phyloP scores from a whole-genome alignment of 1,140 invertebrate genomes.

The Cotesia vestalis region DNA sequence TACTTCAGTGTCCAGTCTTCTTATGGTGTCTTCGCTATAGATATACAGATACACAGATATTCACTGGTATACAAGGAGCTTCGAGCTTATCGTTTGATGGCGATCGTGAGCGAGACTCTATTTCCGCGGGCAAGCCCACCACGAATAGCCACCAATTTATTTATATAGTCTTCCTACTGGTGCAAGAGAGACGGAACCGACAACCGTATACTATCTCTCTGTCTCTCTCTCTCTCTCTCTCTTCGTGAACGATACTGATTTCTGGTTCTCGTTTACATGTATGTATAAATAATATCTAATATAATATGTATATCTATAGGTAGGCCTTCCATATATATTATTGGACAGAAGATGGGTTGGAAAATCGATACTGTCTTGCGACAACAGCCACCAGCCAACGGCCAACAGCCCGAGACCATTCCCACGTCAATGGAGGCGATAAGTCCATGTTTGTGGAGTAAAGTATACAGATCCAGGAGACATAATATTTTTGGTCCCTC shows the following conservation, averaged over 20 bases:
- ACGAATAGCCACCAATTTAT: slow-evolving; percentile 54
- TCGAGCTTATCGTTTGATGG: slow-evolving; percentile 60
- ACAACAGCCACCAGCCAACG: not conserved
- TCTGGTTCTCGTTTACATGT: slow-evolving; percentile 59
- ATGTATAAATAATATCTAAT: slow-evolving; percentile 11
- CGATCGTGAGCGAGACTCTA: slow-evolving; percentile 64
- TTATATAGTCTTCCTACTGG: slow-evolving; percentile 53
- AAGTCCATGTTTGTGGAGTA: slow-evolving; percentile 14
- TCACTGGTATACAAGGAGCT: slow-evolving; percentile 33
- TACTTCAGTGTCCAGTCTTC: slow-evolving; percentile 30
- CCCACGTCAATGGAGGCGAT: slow-evolving; percentile 19
- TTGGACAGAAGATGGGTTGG: slow-evolving; percentile 29
- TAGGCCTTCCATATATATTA: slow-evolving; percentile 21
- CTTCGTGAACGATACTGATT: slow-evolving; percentile 20
- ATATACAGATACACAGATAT: not conserved
- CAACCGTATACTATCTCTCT: no score
- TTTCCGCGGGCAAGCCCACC: slow-evolving; percentile 62
- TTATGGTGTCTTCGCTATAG: not conserved
- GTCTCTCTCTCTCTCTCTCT: not conserved
- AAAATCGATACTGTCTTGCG: slow-evolving; percentile 44
- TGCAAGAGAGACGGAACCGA: slow-evolving; percentile 36
- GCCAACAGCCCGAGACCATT: not conserved
- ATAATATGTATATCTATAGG: slow-evolving; percentile 20
- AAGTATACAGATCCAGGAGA: not conserved
- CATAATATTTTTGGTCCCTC: slow-evolving; percentile 8